Evolutionary conservation across 1,140 invertebrate species (phyloP).

Genomic region (Bombus pyrosoma): DNA sequence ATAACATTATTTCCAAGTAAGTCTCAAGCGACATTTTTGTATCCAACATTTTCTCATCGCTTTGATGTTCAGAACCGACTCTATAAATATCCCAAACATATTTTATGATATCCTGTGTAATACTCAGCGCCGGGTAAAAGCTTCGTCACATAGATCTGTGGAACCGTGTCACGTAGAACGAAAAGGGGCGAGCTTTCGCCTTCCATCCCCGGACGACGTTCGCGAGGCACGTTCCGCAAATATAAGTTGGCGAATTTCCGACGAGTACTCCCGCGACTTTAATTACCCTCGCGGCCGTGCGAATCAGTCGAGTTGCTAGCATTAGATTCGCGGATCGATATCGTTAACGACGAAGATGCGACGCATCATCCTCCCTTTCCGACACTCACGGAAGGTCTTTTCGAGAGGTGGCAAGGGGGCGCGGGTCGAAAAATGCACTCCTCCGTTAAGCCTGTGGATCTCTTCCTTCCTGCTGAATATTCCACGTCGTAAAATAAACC

Average conservation of each 20-base stretch:
- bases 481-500: slow-evolving; percentile 40
- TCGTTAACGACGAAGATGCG: background rate
- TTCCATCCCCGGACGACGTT: background rate
- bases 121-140: background rate
- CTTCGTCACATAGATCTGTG: background rate
- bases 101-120: background rate
- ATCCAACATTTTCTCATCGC: background rate
- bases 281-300: slow-evolving; percentile 7
- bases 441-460: background rate
- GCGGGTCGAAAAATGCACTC: slow-evolving; percentile 29
- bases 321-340: slow-evolving; percentile 4
- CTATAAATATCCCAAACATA: background rate
- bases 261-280: slow-evolving; percentile 18
- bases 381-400: slow-evolving; percentile 20
- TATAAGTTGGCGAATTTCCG: slow-evolving; percentile 47
- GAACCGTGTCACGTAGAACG: background rate
- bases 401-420: background rate
- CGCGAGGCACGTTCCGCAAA: slow-evolving; percentile 29
- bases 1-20: too few relatives aligned
- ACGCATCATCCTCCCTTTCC: too few relatives aligned
- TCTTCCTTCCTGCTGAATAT: background rate
- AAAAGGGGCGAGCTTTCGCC: background rate
- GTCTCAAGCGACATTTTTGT: background rate
- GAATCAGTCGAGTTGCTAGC: background rate
- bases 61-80: background rate